These are phyloP conservation scores for Scopus umbretta DNA, from an alignment of 2,113 vertebrate species.

Conservation along the genomic window DNA sequence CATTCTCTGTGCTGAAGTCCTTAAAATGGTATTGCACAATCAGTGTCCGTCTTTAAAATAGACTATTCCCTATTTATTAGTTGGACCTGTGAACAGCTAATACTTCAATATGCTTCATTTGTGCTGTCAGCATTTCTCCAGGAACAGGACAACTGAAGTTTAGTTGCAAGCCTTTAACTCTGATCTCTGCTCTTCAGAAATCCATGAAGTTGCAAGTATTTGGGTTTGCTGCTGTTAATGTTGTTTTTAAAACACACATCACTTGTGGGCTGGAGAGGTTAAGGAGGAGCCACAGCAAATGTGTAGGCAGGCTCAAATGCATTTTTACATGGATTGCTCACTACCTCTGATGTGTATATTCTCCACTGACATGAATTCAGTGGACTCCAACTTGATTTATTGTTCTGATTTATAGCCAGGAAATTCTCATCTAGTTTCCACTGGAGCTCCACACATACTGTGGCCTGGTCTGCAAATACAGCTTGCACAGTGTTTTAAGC, in stretches of 20 bases:
- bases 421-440: neutral
- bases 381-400: neutral
- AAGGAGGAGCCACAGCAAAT: neutral
- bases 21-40: neutral
- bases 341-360: neutral
- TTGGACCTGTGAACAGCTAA: neutral
- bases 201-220: neutral
- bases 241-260: neutral
- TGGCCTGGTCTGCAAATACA: neutral
- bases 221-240: neutral
- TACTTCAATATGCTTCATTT: fast-evolving
- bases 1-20: neutral
- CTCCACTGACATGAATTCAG: neutral
- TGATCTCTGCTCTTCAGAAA: neutral
- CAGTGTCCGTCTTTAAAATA: neutral
- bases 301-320: neutral
- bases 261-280: neutral
- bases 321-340: neutral
- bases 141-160: neutral
- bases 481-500: neutral
- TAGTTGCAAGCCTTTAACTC: neutral
- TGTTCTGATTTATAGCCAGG: neutral
- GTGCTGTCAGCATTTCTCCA: neutral
- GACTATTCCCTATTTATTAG: neutral
- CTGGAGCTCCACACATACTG: neutral